A percentile compares a stretch with the other conserved stretches of the same genome.
phyloP scores from a whole-genome alignment of 1,140 invertebrate genomes.

The Drosophila virilis region DNA sequence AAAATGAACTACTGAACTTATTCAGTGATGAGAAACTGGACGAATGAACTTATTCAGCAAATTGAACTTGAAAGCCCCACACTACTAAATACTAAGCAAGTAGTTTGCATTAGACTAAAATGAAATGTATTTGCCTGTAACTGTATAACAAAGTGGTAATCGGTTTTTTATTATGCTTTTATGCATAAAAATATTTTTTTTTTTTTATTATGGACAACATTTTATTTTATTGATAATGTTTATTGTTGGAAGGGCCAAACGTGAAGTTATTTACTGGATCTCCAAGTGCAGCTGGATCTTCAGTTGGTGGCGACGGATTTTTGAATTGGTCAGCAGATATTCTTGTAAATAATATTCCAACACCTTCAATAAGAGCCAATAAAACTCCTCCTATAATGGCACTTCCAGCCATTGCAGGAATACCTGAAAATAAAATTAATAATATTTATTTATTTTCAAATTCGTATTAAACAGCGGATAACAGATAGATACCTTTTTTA shows the following conservation, averaged over 20 bases:
- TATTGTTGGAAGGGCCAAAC: constrained; percentile 48
- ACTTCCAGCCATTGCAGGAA: constrained; percentile 97
- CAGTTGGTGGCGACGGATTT: constrained; percentile 89
- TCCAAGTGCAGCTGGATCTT: constrained; percentile 89
- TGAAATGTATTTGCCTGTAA: too few species aligned
- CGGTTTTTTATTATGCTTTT: too few species aligned
- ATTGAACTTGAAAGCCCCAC: too few species aligned
- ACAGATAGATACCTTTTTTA: too few species aligned
- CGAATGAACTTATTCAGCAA: too few species aligned
- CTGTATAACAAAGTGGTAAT: too few species aligned
- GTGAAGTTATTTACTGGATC: constrained; percentile 71
- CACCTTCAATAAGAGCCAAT: constrained; percentile 97
- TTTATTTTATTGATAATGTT: constrained; percentile 52
- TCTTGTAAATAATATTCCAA: constrained; percentile 96
- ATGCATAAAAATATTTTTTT: too few species aligned
- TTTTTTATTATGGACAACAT: too few species aligned
- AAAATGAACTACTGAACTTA: too few species aligned
- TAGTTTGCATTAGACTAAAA: too few species aligned
- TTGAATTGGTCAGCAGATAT: constrained; percentile 95
- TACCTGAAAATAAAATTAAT: constrained; percentile 83
- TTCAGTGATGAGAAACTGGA: too few species aligned
- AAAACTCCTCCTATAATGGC: constrained; percentile 97
- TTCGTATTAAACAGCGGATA: neutral
- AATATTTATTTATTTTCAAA: neutral
- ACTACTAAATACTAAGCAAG: too few species aligned